A percentile compares a stretch with the other conserved stretches of the same genome.
These are phyloP conservation scores for Bambusicola thoracicus DNA, from an alignment of 2,113 vertebrate genomes.

Conservation along the genomic window DNA sequence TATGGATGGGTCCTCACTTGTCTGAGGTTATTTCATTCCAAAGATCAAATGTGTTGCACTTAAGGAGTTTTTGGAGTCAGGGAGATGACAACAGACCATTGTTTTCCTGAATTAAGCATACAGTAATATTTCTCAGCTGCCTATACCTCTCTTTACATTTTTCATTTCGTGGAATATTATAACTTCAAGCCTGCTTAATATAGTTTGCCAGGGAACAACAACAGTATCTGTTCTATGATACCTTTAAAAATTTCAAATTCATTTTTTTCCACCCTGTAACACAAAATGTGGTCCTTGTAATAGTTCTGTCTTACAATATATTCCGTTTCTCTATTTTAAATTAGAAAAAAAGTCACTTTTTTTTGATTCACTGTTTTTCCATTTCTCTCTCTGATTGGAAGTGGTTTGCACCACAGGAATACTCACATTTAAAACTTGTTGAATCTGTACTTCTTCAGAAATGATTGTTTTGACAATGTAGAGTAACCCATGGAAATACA, in stretches of 20 bases:
- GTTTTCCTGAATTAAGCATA: background rate
- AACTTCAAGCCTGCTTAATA: background rate
- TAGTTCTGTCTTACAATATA: background rate
- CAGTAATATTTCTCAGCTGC: background rate
- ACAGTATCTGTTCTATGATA: background rate
- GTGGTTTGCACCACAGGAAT: background rate
- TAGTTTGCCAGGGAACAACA: background rate
- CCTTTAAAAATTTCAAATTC: background rate
- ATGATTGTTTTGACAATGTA: background rate
- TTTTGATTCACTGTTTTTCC: background rate
- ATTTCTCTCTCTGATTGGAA: background rate
- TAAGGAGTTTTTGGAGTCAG: background rate
- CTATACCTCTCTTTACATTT: background rate
- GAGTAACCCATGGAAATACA: background rate
- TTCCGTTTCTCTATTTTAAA: background rate
- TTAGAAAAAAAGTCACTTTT: background rate
- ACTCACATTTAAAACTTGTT: background rate
- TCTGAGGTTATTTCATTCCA: background rate
- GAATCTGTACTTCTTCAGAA: background rate
- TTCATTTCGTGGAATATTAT: background rate
- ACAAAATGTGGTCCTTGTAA: background rate
- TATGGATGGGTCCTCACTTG: background rate
- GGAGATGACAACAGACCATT: background rate
- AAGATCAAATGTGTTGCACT: background rate
- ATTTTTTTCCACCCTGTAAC: background rate